phyloP scores from a whole-genome alignment of 2,888 invertebrate genomes.

The Morpho helenor region DNA sequence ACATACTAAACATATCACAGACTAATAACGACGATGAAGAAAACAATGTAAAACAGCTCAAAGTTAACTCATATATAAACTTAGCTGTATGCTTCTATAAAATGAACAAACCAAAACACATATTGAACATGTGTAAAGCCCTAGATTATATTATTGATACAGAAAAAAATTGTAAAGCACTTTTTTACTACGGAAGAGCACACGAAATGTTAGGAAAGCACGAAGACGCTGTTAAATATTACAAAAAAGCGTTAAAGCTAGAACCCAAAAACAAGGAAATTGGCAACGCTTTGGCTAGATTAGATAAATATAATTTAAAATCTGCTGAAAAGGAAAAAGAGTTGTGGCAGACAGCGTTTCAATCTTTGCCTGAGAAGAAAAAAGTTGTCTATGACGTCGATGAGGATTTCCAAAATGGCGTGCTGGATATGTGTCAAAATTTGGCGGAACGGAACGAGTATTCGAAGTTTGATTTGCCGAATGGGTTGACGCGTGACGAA shows the following conservation, averaged over 20 bases:
- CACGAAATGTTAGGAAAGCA: slow-evolving; percentile 48
- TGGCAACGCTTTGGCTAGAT: slow-evolving; percentile 44
- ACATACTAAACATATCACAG: slow-evolving; percentile 44
- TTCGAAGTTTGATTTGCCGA: slow-evolving; percentile 54
- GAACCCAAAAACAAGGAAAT: slow-evolving; percentile 68
- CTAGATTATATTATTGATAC: slow-evolving; percentile 50
- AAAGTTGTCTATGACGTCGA: slow-evolving; percentile 48
- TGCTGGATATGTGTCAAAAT: slow-evolving; percentile 55
- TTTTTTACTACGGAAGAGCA: slow-evolving; percentile 59
- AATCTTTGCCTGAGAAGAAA: slow-evolving; percentile 30
- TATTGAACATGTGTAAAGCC: slow-evolving; percentile 55
- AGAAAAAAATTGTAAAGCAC: slow-evolving; percentile 55
- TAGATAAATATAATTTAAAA: slow-evolving; percentile 45
- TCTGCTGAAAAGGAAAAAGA: slow-evolving; percentile 42
- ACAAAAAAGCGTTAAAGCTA: slow-evolving; percentile 59
- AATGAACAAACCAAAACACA: slow-evolving; percentile 53
- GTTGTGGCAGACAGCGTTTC: slow-evolving; percentile 60
- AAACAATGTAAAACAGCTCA: slow-evolving; percentile 44
- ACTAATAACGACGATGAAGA: slow-evolving; percentile 42
- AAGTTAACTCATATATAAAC: slow-evolving; percentile 51
- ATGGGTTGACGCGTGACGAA: slow-evolving; percentile 47
- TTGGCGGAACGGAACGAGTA: slow-evolving; percentile 47
- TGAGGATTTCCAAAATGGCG: slow-evolving; percentile 50
- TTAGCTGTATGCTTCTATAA: slow-evolving; percentile 62
- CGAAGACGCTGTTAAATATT: slow-evolving; percentile 50